phyloP scores from a whole-genome alignment of 2,113 vertebrate genomes.

The Misgurnus anguillicaudatus region DNA sequence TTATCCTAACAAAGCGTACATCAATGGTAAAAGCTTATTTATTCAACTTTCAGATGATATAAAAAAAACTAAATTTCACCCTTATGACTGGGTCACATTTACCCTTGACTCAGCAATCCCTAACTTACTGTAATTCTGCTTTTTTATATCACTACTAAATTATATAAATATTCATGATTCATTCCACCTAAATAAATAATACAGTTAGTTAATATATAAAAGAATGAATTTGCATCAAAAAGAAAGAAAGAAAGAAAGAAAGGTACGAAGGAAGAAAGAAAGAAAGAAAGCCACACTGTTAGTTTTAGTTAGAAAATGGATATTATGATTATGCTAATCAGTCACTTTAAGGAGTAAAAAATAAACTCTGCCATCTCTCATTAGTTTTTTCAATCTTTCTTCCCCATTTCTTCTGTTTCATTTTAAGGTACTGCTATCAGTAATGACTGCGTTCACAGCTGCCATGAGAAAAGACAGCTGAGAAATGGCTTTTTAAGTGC shows the following conservation, averaged over 20 bases:
- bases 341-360: constrained; percentile 31
- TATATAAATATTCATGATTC: too few species aligned
- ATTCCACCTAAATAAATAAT: too few species aligned
- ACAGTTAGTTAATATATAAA: neutral
- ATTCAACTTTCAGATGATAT: too few species aligned
- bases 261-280: neutral
- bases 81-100: too few species aligned
- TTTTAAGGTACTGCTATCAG: constrained; percentile 52
- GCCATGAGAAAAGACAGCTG: constrained; percentile 43
- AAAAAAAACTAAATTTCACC: too few species aligned
- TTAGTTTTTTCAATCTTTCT: constrained; percentile 26
- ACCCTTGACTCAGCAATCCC: too few species aligned
- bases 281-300: neutral
- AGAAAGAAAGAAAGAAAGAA: too few species aligned
- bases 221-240: too few species aligned
- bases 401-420: constrained; percentile 11
- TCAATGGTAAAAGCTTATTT: too few species aligned
- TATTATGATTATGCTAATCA: constrained; percentile 38
- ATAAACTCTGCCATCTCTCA: constrained; percentile 26
- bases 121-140: too few species aligned
- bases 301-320: constrained; percentile 11
- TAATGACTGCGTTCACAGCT: constrained; percentile 40
- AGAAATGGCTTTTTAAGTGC: constrained; percentile 57
- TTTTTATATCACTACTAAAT: too few species aligned
- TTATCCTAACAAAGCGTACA: too few species aligned